A percentile compares a stretch with the other conserved stretches of the same genome.
These are phyloP conservation scores for Chaetogeoica ovagalla DNA, from an alignment of 2,888 invertebrate genomes.

Conservation along the genomic window DNA sequence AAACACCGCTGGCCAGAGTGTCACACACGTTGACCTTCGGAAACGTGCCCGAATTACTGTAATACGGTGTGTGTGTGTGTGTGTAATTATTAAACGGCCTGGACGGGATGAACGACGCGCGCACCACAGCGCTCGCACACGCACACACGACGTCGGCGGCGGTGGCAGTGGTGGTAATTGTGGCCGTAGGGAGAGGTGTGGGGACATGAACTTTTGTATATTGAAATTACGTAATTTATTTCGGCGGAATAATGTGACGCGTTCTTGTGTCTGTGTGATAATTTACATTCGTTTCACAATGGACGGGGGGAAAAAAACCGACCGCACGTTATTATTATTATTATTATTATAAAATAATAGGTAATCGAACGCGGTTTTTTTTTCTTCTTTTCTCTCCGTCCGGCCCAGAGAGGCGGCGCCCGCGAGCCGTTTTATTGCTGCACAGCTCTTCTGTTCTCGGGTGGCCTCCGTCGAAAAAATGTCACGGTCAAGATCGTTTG, in stretches of 20 bases:
- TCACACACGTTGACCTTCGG: conserved; percentile 44
- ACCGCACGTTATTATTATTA: too few species aligned
- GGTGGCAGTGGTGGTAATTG: not conserved
- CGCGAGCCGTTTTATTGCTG: not conserved
- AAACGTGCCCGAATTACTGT: conserved; percentile 42
- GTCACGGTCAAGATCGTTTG: conserved; percentile 37
- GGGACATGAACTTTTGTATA: not conserved
- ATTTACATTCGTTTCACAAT: too few species aligned
- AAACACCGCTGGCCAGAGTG: conserved; percentile 38
- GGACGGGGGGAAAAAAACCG: not conserved
- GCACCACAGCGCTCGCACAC: not conserved
- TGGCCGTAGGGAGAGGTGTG: too few species aligned
- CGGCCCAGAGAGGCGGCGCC: too few species aligned
- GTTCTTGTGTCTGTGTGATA: not conserved
- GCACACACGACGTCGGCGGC: not conserved
- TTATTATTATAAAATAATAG: too few species aligned
- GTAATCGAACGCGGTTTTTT: too few species aligned
- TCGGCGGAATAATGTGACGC: not conserved
- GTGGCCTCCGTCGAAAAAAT: conserved; percentile 42
- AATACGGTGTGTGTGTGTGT: too few species aligned
- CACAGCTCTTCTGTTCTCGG: conserved; percentile 4
- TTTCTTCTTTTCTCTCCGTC: too few species aligned
- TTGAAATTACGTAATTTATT: conserved; percentile 39
- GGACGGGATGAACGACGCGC: conserved; percentile 1
- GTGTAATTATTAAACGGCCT: conserved; percentile 22